Evolutionary conservation across 2,888 invertebrate genomes (phyloP).

Genomic region (Agrotis segetum): DNA sequence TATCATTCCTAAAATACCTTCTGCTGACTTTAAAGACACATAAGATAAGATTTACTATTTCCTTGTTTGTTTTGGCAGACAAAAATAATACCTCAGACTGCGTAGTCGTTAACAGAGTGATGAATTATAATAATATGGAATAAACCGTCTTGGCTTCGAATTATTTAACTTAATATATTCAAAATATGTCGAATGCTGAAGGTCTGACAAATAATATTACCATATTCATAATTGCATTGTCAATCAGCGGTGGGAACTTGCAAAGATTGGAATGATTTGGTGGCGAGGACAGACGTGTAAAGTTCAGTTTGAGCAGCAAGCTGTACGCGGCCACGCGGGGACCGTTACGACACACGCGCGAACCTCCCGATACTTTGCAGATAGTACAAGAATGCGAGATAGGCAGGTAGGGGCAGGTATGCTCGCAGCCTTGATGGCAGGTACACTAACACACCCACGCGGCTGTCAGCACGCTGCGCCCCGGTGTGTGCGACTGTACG

Average conservation of each 20-base stretch:
- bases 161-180: slow-evolving; percentile 50
- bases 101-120: slow-evolving; percentile 32
- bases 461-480: slow-evolving; percentile 54
- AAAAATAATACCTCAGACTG: slow-evolving; percentile 27
- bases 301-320: slow-evolving; percentile 73
- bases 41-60: slow-evolving; percentile 51
- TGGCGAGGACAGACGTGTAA: slow-evolving; percentile 76
- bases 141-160: slow-evolving; percentile 37
- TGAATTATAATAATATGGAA: slow-evolving; percentile 25
- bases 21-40: slow-evolving; percentile 31
- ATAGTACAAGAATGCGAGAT: slow-evolving; percentile 87
- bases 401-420: slow-evolving; percentile 85
- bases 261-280: slow-evolving; percentile 73
- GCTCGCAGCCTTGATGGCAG: slow-evolving; percentile 74
- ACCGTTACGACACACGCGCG: slow-evolving; percentile 82
- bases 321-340: slow-evolving; percentile 65
- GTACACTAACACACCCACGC: slow-evolving; percentile 70
- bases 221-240: slow-evolving; percentile 83
- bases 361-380: slow-evolving; percentile 82
- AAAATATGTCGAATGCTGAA: slow-evolving; percentile 65
- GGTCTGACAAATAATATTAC: slow-evolving; percentile 76
- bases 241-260: slow-evolving; percentile 76
- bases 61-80: slow-evolving; percentile 33
- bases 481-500: slow-evolving; percentile 69
- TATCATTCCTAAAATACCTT: slow-evolving; percentile 31